Base-by-base conservation (phyloP, 2,888 invertebrate genomes). In the Chorisops tibialis region DNA sequence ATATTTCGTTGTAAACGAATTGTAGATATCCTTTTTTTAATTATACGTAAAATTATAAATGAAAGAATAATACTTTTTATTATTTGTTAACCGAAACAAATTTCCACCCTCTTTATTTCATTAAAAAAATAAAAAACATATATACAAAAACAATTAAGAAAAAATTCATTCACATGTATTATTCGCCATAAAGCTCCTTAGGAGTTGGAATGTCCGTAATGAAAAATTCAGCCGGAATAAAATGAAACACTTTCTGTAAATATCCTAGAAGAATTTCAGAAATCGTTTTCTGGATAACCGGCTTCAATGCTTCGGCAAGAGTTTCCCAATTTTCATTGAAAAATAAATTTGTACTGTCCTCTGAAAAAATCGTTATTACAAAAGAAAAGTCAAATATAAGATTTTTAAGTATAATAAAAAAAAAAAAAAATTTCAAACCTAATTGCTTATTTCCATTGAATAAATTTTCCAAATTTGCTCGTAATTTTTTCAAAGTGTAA, bases 281-380 rank as follows among this genome's bases (percentile, higher is more conserved):
- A 51, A 88, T 86, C 1, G 88, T 87, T 75, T 84, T 85, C 1
- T 85, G 82, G 65, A 88, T 79, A 67, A 88, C 86, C 37, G 87
- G 85, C 69, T 86, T 82, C 37, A 88, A 75, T 2, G 88, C 87
- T 72, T 88, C 88, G 0, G 87, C 84, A 2, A 88, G 83, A 69
- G 87, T 85, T 50, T 84, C 80, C 88, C 88, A 88, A 71, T 88
- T 88, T 52, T 85, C 85, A 73, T 88, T 88, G 66, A 88, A 80
- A 72, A 88, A 88, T 22, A 84, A 82, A 70, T 88, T 88, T 2
- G 88, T 88, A 69, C 86, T 86, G 66, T 88, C 87, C 84, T 88
- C 88, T 88, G 80, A 52, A 80, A 74, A 63, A 38, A 22, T 50
- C 56, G 37, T 47, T 30, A 18, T n/a, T 41, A 30, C 14, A 41